phyloP scores from a whole-genome alignment of 2,113 vertebrate genomes.

The Mystacornis crossleyi region DNA sequence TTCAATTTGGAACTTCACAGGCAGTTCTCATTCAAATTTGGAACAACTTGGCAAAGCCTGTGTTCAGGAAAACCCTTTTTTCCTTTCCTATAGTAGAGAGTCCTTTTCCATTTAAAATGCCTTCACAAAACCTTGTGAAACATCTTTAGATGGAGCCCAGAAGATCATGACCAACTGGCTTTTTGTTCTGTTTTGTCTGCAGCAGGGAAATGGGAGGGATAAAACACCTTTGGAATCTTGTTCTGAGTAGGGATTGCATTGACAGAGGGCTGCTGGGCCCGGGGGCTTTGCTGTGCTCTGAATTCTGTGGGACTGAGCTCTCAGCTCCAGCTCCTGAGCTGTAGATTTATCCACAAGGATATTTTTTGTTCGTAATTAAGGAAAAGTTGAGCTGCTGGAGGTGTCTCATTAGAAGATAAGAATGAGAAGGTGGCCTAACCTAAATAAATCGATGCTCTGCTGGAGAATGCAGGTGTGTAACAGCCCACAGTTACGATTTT shows the following conservation, averaged over 20 bases:
- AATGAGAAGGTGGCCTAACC: neutral
- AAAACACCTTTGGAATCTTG: neutral
- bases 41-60: neutral
- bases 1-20: neutral
- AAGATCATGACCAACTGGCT: neutral
- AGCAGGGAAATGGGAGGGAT: neutral
- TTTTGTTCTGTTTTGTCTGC: neutral
- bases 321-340: neutral
- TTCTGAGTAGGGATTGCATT: neutral
- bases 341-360: neutral
- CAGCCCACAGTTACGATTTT: neutral
- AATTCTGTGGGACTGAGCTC: neutral
- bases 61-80: neutral
- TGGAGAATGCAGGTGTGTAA: neutral
- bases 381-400: neutral
- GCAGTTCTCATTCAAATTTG: neutral
- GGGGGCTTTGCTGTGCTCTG: neutral
- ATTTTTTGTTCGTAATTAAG: neutral
- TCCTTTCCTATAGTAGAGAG: neutral
- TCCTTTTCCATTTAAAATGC: neutral
- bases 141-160: neutral
- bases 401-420: neutral
- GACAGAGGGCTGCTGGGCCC: neutral
- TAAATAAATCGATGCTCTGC: neutral
- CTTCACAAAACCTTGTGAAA: neutral